These are phyloP conservation scores for Dendroctonus valens DNA, from an alignment of 1,140 invertebrate species.

Conservation along the genomic window DNA sequence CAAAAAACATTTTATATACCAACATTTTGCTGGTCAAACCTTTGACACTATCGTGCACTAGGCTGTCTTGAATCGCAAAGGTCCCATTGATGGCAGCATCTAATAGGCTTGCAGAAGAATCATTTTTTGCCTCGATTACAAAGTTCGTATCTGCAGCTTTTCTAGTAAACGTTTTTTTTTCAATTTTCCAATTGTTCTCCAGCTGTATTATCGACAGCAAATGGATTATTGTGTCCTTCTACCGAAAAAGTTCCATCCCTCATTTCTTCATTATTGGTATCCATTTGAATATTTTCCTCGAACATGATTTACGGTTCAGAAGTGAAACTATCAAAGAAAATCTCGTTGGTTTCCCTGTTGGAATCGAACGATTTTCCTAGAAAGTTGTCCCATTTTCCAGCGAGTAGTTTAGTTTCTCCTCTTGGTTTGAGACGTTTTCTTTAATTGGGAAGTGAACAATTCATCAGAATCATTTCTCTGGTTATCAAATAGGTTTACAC, in stretches of 20 bases:
- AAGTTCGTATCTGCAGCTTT: no score
- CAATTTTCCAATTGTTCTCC: no score
- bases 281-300: constrained; percentile 14
- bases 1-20: constrained; percentile 7
- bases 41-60: neutral
- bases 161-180: no score
- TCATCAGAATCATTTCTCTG: neutral
- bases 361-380: constrained; percentile 47
- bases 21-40: neutral
- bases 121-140: no score
- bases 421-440: constrained; percentile 1
- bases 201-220: neutral
- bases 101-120: no score
- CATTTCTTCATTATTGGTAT: constrained; percentile 25
- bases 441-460: no score
- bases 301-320: constrained; percentile 47
- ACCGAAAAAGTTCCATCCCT: constrained; percentile 17
- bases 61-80: constrained; percentile 11
- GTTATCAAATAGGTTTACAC: constrained; percentile 47
- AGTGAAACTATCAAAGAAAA: constrained; percentile 47
- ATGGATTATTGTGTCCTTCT: neutral
- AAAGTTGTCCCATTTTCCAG: constrained; percentile 52
- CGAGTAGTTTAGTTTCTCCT: constrained; percentile 45
- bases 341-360: constrained; percentile 33
- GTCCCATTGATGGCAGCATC: constrained; percentile 1